Percentiles rank a stretch among this genome's conserved stretches.
Conservation (phyloP, 2,888 invertebrate genomes). For the Chrysina gloriosa region DNA sequence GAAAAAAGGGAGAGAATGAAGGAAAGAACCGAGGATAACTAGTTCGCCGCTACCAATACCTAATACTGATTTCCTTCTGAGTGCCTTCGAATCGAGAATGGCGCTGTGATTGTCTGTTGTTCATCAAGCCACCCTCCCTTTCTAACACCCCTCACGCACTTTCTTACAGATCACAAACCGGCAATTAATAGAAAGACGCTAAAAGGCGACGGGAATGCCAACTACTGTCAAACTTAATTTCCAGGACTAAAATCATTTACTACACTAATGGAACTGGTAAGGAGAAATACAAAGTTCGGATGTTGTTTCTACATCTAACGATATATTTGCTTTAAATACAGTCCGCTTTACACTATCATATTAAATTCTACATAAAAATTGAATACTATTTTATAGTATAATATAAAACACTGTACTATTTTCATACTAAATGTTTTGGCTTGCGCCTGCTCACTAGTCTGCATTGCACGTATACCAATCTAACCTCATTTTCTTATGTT, state of each 20-base stretch:
- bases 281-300: too few relatives aligned
- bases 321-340: too few relatives aligned
- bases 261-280: slow-evolving; percentile 39
- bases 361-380: too few relatives aligned
- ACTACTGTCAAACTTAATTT: slow-evolving; percentile 53
- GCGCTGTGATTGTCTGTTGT: slow-evolving; percentile 64
- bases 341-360: too few relatives aligned
- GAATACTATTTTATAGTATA: too few relatives aligned
- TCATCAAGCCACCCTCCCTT: slow-evolving; percentile 62
- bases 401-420: too few relatives aligned
- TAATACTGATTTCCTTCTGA: slow-evolving; percentile 62
- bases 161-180: slow-evolving; percentile 62
- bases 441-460: too few relatives aligned
- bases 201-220: slow-evolving; percentile 63
- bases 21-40: slow-evolving; percentile 12
- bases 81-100: slow-evolving; percentile 63
- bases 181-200: slow-evolving; percentile 64
- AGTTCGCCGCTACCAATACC: slow-evolving; percentile 34
- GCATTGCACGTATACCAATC: too few relatives aligned
- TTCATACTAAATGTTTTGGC: too few relatives aligned
- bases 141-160: slow-evolving; percentile 55
- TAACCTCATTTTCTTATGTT: too few relatives aligned
- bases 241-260: slow-evolving; percentile 40
- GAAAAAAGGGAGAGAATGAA: background rate
- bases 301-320: too few relatives aligned